phyloP scores from a whole-genome alignment of 2,888 invertebrate genomes.

The Cacoxenus indagator region DNA sequence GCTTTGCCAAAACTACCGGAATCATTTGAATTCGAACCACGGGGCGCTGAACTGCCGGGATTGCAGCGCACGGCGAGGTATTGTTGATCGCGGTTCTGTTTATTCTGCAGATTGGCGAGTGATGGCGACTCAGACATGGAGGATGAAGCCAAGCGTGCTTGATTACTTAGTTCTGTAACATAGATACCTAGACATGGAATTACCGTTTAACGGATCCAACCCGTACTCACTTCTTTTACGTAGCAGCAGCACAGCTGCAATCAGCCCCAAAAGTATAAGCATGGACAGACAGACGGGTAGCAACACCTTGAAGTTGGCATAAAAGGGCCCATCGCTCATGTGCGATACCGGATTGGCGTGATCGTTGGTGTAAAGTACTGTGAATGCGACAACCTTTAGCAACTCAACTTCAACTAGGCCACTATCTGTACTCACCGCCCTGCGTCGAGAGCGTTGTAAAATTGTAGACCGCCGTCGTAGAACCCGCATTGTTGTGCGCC shows the following conservation, averaged over 20 bases:
- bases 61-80: slow-evolving; percentile 80
- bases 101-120: slow-evolving; percentile 84
- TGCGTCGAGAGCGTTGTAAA: slow-evolving; percentile 85
- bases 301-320: slow-evolving; percentile 76
- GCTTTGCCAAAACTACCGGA: slow-evolving; percentile 74
- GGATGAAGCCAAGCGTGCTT: slow-evolving; percentile 70
- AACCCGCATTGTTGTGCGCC: slow-evolving; percentile 90
- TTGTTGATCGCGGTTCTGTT: slow-evolving; percentile 84
- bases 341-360: slow-evolving; percentile 78
- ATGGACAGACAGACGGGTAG: slow-evolving; percentile 79
- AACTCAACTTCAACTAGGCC: neutral
- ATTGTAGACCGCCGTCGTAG: slow-evolving; percentile 85
- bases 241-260: slow-evolving; percentile 80
- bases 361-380: slow-evolving; percentile 75
- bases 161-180: slow-evolving; percentile 71
- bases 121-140: slow-evolving; percentile 83
- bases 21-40: slow-evolving; percentile 71
- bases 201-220: too few relatives aligned
- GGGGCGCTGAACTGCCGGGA: slow-evolving; percentile 70
- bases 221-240: slow-evolving; percentile 77
- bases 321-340: slow-evolving; percentile 77
- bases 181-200: too few relatives aligned
- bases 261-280: slow-evolving; percentile 76
- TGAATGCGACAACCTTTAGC: neutral
- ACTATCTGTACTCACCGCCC: slow-evolving; percentile 76